Percentiles rank a stretch among this genome's conserved stretches.
Conservation (phyloP, 2,113 vertebrate species). For the Caranx ignobilis region DNA sequence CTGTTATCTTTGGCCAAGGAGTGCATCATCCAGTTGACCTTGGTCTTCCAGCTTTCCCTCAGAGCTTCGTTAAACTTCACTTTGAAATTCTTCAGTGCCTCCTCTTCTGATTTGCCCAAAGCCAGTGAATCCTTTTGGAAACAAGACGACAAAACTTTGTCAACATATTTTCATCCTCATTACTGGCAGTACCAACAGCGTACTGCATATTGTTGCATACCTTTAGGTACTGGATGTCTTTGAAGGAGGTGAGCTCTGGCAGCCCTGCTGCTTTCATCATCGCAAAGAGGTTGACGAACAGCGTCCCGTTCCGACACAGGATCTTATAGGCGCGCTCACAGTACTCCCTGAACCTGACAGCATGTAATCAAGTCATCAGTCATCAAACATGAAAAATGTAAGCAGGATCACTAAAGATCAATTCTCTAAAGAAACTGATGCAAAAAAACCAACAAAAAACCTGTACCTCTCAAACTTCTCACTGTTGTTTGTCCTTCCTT, state of each 20-base stretch:
- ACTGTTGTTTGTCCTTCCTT: conserved; percentile 94
- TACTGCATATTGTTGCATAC: conserved; percentile 67
- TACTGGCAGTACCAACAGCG: neutral
- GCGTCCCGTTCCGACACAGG: conserved; percentile 91
- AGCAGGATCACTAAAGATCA: neutral
- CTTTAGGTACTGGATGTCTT: conserved; percentile 99
- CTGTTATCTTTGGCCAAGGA: conserved; percentile 97
- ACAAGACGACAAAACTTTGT: neutral
- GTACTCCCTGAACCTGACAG: conserved; percentile 91
- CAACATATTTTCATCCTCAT: neutral
- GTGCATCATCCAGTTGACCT: conserved; percentile 99
- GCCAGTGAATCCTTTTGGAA: conserved; percentile 92
- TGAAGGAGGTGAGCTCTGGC: conserved; percentile 96
- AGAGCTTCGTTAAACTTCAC: conserved; percentile 98
- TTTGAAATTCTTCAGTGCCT: conserved; percentile 96
- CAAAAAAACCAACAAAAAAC: neutral
- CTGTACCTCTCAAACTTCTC: conserved; percentile 97
- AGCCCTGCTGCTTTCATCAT: conserved; percentile 98
- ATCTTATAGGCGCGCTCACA: conserved; percentile 97
- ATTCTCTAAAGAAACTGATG: neutral
- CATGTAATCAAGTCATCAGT: neutral
- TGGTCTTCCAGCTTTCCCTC: conserved; percentile 98
- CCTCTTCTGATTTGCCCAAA: conserved; percentile 93
- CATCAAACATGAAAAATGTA: neutral
- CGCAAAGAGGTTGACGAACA: conserved; percentile 97